Conservation (phyloP, 2,113 vertebrate genomes). For the Suncus etruscus region DNA sequence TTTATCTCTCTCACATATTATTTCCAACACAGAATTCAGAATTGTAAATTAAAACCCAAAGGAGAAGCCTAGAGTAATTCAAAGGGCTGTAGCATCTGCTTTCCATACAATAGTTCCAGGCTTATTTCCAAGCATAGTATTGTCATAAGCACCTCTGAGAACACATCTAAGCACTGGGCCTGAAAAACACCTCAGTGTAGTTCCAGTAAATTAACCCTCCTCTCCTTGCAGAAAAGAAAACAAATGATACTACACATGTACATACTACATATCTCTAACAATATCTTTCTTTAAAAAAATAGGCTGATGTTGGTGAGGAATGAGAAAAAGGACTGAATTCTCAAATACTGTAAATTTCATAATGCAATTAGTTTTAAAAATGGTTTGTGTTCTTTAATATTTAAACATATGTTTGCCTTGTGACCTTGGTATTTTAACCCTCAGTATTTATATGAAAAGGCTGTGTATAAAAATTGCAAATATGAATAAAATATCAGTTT, state of each 20-base stretch:
- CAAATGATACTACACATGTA: no score
- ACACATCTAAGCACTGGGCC: no score
- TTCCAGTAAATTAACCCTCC: no score
- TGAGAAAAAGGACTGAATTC: neutral
- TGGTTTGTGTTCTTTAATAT: neutral
- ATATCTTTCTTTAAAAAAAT: neutral
- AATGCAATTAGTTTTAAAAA: neutral
- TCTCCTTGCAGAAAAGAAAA: no score
- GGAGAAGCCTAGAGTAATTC: no score
- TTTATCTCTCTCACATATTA: no score
- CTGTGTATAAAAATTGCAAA: neutral
- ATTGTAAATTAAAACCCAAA: neutral
- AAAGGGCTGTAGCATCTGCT: no score
- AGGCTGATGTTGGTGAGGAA: neutral
- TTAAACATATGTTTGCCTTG: neutral
- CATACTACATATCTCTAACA: neutral
- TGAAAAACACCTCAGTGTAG: no score
- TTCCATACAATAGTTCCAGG: no score
- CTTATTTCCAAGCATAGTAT: no score
- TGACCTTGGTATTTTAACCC: neutral
- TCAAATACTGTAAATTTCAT: neutral
- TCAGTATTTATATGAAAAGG: neutral
- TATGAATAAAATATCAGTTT: neutral
- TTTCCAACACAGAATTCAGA: no score
- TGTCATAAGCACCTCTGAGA: no score